These are phyloP conservation scores for Meganola albula DNA, from an alignment of 2,888 invertebrate genomes.

Conservation along the genomic window DNA sequence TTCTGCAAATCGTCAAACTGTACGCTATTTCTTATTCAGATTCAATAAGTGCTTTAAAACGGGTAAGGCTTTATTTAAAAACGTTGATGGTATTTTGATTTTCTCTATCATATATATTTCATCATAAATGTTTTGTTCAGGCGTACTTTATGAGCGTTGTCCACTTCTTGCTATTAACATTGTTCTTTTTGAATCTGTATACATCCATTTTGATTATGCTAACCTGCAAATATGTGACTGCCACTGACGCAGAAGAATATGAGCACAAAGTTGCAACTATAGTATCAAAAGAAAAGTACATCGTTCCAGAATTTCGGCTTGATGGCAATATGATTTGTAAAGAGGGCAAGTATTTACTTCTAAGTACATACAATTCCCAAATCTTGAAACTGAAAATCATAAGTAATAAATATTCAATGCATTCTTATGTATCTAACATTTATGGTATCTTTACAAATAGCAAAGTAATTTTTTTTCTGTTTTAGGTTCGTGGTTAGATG, in stretches of 20 bases:
- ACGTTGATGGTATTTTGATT: no score
- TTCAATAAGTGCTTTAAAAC: constrained; percentile 59
- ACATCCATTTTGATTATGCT: constrained; percentile 57
- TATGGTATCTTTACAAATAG: no score
- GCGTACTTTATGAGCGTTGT: constrained; percentile 70
- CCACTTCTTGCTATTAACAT: constrained; percentile 63
- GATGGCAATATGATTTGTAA: constrained; percentile 62
- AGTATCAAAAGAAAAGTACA: constrained; percentile 36
- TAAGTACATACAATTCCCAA: no score
- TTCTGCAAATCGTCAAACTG: constrained; percentile 66
- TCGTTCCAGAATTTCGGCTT: constrained; percentile 42
- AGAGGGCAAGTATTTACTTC: constrained; percentile 37
- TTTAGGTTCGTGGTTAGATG: constrained; percentile 64
- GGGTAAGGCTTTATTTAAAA: constrained; percentile 46
- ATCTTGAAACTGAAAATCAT: no score
- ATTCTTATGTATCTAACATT: no score
- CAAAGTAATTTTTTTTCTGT: no score
- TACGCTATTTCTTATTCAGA: constrained; percentile 63
- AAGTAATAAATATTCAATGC: no score
- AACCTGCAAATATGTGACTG: constrained; percentile 58
- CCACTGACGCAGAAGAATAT: constrained; percentile 42
- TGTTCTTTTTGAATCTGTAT: constrained; percentile 68
- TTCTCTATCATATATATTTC: not conserved
- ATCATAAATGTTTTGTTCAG: constrained; percentile 41
- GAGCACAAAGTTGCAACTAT: constrained; percentile 31